These are phyloP conservation scores for Drosophila rufa DNA, from an alignment of 1,140 invertebrate species.

Conservation along the genomic window DNA sequence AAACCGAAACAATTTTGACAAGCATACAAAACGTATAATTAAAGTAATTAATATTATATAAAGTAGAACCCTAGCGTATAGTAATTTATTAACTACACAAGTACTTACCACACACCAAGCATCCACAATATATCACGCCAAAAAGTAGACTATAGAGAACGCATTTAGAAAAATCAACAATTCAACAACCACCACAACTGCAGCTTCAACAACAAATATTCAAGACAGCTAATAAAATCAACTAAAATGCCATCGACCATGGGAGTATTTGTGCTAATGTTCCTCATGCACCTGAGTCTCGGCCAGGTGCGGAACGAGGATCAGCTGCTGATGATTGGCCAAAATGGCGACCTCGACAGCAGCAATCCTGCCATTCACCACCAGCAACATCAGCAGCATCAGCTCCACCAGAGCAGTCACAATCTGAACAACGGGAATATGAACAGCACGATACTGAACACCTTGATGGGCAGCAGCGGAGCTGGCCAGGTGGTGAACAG, in stretches of 20 bases:
- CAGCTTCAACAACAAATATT: constrained; percentile 24
- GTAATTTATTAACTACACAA: constrained; percentile 74
- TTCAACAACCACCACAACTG: constrained; percentile 31
- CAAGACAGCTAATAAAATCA: neutral
- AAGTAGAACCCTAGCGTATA: constrained; percentile 61
- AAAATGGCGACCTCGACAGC: constrained; percentile 51
- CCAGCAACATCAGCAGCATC: constrained; percentile 43
- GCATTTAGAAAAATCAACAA: constrained; percentile 55
- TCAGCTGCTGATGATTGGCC: constrained; percentile 60
- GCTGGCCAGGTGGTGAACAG: constrained; percentile 29
- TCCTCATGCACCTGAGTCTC: constrained; percentile 57
- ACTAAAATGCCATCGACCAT: constrained; percentile 42
- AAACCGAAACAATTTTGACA: constrained; percentile 42
- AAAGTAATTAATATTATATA: constrained; percentile 51
- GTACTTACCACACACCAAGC: constrained; percentile 56
- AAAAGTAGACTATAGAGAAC: constrained; percentile 73
- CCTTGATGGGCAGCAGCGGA: constrained; percentile 40
- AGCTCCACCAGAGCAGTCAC: constrained; percentile 41
- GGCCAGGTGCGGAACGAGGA: constrained; percentile 61
- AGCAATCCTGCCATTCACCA: constrained; percentile 50
- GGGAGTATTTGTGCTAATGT: constrained; percentile 38
- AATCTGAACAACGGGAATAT: constrained; percentile 40
- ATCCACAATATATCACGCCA: constrained; percentile 63
- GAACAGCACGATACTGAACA: constrained; percentile 66
- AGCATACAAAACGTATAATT: constrained; percentile 25